Conservation (phyloP, 2,888 invertebrate species). For the Ligdia adustata region DNA sequence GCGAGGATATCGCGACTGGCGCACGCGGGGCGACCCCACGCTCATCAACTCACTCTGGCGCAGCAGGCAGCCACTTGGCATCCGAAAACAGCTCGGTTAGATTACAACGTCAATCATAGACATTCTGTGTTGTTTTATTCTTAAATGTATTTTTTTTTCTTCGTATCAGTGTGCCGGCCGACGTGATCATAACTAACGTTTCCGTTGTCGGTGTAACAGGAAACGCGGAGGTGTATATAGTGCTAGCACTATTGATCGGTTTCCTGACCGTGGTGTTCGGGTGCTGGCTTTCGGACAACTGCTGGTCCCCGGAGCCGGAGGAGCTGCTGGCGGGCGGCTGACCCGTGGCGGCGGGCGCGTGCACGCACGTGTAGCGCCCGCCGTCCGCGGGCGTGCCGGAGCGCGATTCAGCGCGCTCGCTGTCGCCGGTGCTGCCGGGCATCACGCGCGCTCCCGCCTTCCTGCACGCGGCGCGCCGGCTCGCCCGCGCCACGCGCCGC, state of each 20-base stretch:
- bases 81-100: conserved; percentile 86
- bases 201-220: conserved; percentile 65
- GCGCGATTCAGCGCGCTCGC: conserved; percentile 63
- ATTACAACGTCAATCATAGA: conserved; percentile 12
- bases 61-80: conserved; percentile 89
- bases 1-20: conserved; percentile 88
- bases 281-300: conserved; percentile 91
- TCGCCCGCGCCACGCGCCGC: conserved; percentile 66
- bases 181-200: not conserved
- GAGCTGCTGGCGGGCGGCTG: conserved; percentile 87
- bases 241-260: conserved; percentile 88
- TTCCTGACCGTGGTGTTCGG: conserved; percentile 89
- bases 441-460: conserved; percentile 61
- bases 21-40: conserved; percentile 87
- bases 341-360: conserved; percentile 86
- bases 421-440: conserved; percentile 69
- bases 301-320: conserved; percentile 90
- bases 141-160: too few species aligned
- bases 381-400: conserved; percentile 71
- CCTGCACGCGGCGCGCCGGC: conserved; percentile 65
- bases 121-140: not conserved
- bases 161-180: too few species aligned
- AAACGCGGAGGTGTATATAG: conserved; percentile 90
- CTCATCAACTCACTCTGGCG: conserved; percentile 89
- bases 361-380: conserved; percentile 84